A percentile compares a stretch with the other conserved stretches of the same genome.
These are phyloP conservation scores for Planiliza haematocheilus DNA, from an alignment of 2,113 vertebrate genomes.

Conservation along the genomic window DNA sequence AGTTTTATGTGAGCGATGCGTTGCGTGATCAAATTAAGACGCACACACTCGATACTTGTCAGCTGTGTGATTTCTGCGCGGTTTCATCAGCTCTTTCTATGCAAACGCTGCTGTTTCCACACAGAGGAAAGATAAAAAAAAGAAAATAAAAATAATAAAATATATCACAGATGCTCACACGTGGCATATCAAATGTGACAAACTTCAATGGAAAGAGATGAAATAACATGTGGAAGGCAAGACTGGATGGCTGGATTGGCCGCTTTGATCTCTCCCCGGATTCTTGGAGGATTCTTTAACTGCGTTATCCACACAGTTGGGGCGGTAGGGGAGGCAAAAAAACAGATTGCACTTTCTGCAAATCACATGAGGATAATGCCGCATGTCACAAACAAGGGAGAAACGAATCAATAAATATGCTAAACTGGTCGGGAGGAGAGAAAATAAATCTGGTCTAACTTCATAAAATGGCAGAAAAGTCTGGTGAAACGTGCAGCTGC, in stretches of 20 bases:
- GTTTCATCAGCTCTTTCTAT: constrained; percentile 69
- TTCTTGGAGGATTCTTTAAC: constrained; percentile 54
- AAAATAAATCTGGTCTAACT: too few species aligned
- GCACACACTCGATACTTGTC: constrained; percentile 54
- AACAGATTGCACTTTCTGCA: constrained; percentile 50
- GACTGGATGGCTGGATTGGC: constrained; percentile 53
- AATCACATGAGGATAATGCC: constrained; percentile 44
- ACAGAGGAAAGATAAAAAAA: neutral
- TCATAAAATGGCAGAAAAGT: constrained; percentile 8
- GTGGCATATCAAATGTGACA: constrained; percentile 71
- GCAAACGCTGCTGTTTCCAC: constrained; percentile 60
- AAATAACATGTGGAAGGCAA: constrained; percentile 54
- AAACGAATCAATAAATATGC: constrained; percentile 41
- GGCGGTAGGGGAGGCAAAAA: constrained; percentile 4
- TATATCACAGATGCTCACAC: constrained; percentile 41
- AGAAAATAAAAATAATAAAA: neutral
- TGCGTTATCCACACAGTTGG: constrained; percentile 49
- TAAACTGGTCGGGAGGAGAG: constrained; percentile 3
- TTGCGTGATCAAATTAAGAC: constrained; percentile 57
- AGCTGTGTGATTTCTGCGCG: constrained; percentile 51
- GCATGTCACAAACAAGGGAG: constrained; percentile 41
- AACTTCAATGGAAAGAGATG: constrained; percentile 71
- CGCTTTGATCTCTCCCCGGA: constrained; percentile 68
- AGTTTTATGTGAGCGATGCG: neutral
- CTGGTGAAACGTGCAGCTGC: constrained; percentile 1